Conservation (phyloP, 1,140 invertebrate genomes). For the Melanaphis sacchari region DNA sequence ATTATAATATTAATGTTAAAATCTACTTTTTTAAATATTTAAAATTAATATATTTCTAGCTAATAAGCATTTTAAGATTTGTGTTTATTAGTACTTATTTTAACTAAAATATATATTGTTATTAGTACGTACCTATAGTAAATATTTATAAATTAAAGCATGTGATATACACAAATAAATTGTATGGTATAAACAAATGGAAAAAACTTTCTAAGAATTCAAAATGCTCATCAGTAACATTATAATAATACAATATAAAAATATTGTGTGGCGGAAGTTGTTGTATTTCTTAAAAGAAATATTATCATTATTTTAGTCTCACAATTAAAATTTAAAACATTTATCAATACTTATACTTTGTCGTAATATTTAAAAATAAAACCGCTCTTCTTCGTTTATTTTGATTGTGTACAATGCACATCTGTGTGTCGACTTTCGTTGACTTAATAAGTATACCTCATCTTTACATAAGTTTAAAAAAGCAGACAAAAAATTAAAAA, state of each 20-base stretch:
- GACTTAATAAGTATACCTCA: slow-evolving; percentile 18
- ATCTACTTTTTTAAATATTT: background rate
- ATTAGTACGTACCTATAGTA: background rate
- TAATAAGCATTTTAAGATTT: background rate
- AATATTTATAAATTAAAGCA: no score
- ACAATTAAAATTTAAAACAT: background rate
- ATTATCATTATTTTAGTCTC: background rate
- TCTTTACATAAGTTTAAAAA: slow-evolving; percentile 28
- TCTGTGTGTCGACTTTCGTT: background rate
- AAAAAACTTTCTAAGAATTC: background rate
- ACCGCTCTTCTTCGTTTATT: background rate
- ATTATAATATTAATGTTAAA: background rate
- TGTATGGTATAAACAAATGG: background rate
- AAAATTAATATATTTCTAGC: background rate
- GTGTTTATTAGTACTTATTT: background rate
- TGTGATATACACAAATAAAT: background rate
- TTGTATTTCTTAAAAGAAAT: background rate
- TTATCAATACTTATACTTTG: background rate
- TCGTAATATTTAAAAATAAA: slow-evolving; percentile 26
- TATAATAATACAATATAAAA: background rate
- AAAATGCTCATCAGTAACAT: background rate
- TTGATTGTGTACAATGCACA: background rate
- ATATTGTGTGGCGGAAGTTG: background rate
- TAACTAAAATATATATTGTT: background rate
- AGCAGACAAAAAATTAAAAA: slow-evolving; percentile 46